Percentiles rank a stretch among this genome's conserved stretches.
These are phyloP conservation scores for Perithous albicinctus DNA, from an alignment of 2,888 invertebrate species.

Conservation along the genomic window DNA sequence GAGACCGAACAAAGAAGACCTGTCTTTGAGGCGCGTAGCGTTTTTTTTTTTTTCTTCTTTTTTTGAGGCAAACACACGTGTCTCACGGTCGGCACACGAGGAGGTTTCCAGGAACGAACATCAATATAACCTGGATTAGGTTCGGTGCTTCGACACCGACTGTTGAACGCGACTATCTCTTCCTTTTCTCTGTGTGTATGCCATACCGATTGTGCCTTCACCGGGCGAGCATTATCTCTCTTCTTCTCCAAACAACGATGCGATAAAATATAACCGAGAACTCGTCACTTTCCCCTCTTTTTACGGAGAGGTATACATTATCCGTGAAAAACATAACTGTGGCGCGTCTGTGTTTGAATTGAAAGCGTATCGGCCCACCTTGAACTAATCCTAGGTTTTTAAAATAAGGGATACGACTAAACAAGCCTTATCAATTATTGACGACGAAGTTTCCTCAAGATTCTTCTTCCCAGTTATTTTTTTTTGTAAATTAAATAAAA, in stretches of 20 bases:
- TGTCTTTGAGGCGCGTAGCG: not conserved
- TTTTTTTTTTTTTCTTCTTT: no score
- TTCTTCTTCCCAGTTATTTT: not conserved
- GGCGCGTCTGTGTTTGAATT: conserved; percentile 21
- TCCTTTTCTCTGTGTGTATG: conserved; percentile 32
- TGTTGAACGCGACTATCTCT: conserved; percentile 56
- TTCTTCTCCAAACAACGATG: conserved; percentile 45
- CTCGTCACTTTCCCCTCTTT: conserved; percentile 53
- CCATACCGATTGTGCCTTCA: conserved; percentile 52
- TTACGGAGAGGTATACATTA: conserved; percentile 22
- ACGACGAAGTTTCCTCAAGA: conserved; percentile 1
- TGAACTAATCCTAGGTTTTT: conserved; percentile 44
- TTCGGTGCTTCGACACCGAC: conserved; percentile 60
- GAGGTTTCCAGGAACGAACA: conserved; percentile 63
- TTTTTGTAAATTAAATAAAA: conserved; percentile 7
- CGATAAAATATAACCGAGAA: conserved; percentile 59
- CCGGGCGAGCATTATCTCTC: conserved; percentile 39
- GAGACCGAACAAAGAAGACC: conserved; percentile 58
- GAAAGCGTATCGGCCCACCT: conserved; percentile 42
- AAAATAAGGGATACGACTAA: not conserved
- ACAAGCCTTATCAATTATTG: conserved; percentile 25
- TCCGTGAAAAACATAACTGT: conserved; percentile 21
- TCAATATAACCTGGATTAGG: conserved; percentile 67
- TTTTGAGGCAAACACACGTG: conserved; percentile 63
- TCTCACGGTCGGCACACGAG: conserved; percentile 33